Evolutionary conservation across 2,113 vertebrate genomes (phyloP).

Genomic region (Ophthalmolycus amberensis): DNA sequence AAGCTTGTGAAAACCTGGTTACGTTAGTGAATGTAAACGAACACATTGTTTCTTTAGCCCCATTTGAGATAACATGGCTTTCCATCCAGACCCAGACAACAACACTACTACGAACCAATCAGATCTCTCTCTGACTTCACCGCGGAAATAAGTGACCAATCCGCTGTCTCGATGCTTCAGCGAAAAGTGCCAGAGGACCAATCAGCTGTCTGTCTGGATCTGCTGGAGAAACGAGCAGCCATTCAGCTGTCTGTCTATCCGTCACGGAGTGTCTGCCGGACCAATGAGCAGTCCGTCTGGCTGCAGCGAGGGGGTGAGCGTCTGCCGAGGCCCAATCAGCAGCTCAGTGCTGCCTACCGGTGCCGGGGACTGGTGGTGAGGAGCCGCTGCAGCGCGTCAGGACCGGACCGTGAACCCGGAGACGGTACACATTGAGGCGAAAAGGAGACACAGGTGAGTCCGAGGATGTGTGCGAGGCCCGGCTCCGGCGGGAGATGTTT

Average conservation of each 20-base stretch:
- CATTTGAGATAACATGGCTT: constrained; percentile 63
- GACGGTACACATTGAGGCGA: constrained; percentile 83
- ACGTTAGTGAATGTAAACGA: not conserved
- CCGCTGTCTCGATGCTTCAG: not conserved
- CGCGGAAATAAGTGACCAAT: constrained; percentile 70
- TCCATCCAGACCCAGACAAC: constrained; percentile 84
- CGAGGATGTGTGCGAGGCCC: constrained; percentile 83
- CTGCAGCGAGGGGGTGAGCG: constrained; percentile 76
- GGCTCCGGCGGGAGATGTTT: constrained; percentile 49
- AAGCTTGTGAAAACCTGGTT: not conserved
- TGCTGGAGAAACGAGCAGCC: constrained; percentile 29
- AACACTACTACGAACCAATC: constrained; percentile 76
- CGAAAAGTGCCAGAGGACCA: constrained; percentile 19
- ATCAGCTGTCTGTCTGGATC: constrained; percentile 54
- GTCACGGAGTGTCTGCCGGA: constrained; percentile 37
- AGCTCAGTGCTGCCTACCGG: constrained; percentile 86
- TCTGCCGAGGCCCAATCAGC: constrained; percentile 84
- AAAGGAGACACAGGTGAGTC: constrained; percentile 86
- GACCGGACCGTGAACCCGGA: constrained; percentile 86
- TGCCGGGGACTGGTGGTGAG: constrained; percentile 87
- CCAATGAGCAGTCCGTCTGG: constrained; percentile 81
- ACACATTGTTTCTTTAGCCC: constrained; percentile 48
- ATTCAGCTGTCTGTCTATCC: constrained; percentile 38
- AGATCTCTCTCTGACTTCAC: constrained; percentile 25
- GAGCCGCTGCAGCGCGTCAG: constrained; percentile 84